A percentile compares a stretch with the other conserved stretches of the same genome.
phyloP scores from a whole-genome alignment of 1,140 invertebrate species.

The Drosophila fuyamai region DNA sequence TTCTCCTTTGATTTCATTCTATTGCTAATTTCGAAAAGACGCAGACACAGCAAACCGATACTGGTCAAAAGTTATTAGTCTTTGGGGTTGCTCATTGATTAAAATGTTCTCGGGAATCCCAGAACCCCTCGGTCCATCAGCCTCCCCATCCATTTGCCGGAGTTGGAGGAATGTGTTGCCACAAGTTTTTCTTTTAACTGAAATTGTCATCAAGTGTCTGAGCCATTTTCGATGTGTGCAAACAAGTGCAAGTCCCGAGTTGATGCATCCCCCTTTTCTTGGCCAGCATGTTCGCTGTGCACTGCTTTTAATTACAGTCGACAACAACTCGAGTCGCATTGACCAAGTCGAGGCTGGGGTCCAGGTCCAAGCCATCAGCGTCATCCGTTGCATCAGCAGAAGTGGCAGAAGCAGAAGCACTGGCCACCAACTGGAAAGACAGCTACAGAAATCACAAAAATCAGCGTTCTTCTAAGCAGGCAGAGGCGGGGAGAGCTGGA shows the following conservation, averaged over 20 bases:
- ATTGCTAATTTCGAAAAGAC: conserved; percentile 73
- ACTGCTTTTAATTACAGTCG: conserved; percentile 77
- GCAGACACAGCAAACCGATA: conserved; percentile 67
- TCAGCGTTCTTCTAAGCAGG: conserved; percentile 22
- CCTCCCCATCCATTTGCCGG: conserved; percentile 10
- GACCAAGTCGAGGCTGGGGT: conserved; percentile 16
- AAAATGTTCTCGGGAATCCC: conserved; percentile 58
- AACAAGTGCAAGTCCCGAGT: conserved; percentile 57
- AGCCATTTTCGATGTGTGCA: conserved; percentile 79
- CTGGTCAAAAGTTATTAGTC: conserved; percentile 73
- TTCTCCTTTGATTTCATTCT: conserved; percentile 43
- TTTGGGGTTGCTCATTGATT: conserved; percentile 64
- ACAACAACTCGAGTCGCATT: conserved; percentile 66
- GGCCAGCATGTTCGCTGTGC: conserved; percentile 47
- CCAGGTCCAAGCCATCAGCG: conserved; percentile 58
- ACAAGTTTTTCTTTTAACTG: conserved; percentile 77
- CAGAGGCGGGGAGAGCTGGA: neutral
- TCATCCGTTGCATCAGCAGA: conserved; percentile 71
- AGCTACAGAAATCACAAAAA: conserved; percentile 24
- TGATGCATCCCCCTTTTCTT: neutral
- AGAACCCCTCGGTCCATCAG: neutral
- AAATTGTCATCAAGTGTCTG: conserved; percentile 81
- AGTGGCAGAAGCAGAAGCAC: conserved; percentile 25
- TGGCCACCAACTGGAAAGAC: conserved; percentile 10
- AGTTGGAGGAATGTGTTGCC: conserved; percentile 47